Evolutionary conservation across 2,888 invertebrate genomes (phyloP), one percentile per base, ranked within the genome.

Genomic region (Hoplodrina ambigua): DNA sequence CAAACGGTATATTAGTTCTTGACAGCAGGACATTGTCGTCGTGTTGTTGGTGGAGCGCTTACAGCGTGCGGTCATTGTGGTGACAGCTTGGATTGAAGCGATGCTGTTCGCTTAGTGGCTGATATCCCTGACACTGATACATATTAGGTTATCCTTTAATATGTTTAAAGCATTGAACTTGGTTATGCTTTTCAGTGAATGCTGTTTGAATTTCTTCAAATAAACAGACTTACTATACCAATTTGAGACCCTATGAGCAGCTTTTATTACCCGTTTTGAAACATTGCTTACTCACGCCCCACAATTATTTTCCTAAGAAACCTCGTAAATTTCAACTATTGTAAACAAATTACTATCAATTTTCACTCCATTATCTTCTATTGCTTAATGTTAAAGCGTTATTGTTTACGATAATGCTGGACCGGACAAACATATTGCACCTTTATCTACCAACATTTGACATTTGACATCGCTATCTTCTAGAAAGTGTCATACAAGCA

Each of bases 401-500:
- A 78, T 85, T 84, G 81, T 83, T 83, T 80, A 81, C 69, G 76
- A 75, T 71, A 78, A 78, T 65, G 57, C 72, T 64, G 69, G 75
- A 76, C 78, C 83, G 84, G 84, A 81, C 83, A 83, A 82, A 85
- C 84, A 85, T 86, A 87, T 84, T 83, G 84, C 79, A 85, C 84
- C 86, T 81, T 81, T 84, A 85, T 87, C 87, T 84, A 67, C 81
- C 82, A 84, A 83, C 82, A 83, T 81, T 84, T 87, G 90, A 89
- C 93, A 89, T 88, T 90, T 92, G 91, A 91, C 93, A 84, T 81
- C 20, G 67, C 84, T 93, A 93, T 92, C 93, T 80, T 64, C 73
- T 68, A 79, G 85, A 84, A 88, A 91, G 92, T 92, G 92, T 90
- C 90, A 87, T 90, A 93, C 92, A 93, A 81, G 92, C 88, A 85